Conservation (phyloP, 2,797 vertebrate species). For the Galagoides demidoff region DNA sequence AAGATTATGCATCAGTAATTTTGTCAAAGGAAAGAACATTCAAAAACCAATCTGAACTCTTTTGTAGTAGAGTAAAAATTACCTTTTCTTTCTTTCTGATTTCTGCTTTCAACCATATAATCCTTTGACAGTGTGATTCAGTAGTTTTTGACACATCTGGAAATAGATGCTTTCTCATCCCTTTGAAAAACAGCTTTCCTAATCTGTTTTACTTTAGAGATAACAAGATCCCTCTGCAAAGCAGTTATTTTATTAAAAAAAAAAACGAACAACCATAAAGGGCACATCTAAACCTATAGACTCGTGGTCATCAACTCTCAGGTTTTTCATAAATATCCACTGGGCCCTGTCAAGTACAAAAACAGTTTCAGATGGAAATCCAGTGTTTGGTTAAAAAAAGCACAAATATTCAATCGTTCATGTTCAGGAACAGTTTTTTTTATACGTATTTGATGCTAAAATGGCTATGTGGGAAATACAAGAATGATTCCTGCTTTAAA, state of each 20-base stretch:
- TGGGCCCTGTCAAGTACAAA: slow-evolving; percentile 80
- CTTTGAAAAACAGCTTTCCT: slow-evolving; percentile 83
- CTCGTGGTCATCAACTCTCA: slow-evolving; percentile 73
- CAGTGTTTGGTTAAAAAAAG: slow-evolving; percentile 68
- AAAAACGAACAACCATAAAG: slow-evolving; percentile 78
- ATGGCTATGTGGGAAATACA: slow-evolving; percentile 17
- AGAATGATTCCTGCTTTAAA: slow-evolving; percentile 46
- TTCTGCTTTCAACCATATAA: slow-evolving; percentile 67
- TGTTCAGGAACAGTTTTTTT: slow-evolving; percentile 48
- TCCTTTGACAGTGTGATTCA: slow-evolving; percentile 81
- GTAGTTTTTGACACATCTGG: slow-evolving; percentile 83
- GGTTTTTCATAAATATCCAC: slow-evolving; percentile 83
- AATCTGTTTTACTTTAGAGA: slow-evolving; percentile 83
- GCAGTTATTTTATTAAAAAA: slow-evolving; percentile 82
- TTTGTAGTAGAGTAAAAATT: slow-evolving; percentile 53
- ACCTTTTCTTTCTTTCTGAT: slow-evolving; percentile 61
- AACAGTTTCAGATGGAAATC: slow-evolving; percentile 78
- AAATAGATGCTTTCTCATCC: slow-evolving; percentile 77
- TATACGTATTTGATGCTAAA: slow-evolving; percentile 26
- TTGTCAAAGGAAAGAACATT: slow-evolving; percentile 63
- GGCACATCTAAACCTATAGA: slow-evolving; percentile 75
- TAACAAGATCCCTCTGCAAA: slow-evolving; percentile 83
- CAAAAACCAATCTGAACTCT: slow-evolving; percentile 64
- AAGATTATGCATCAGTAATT: slow-evolving; percentile 59
- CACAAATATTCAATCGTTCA: slow-evolving; percentile 69